A percentile compares a stretch with the other conserved stretches of the same genome.
These are phyloP conservation scores for Trachelus iudaicus DNA, from an alignment of 2,888 invertebrate genomes.

Conservation along the genomic window DNA sequence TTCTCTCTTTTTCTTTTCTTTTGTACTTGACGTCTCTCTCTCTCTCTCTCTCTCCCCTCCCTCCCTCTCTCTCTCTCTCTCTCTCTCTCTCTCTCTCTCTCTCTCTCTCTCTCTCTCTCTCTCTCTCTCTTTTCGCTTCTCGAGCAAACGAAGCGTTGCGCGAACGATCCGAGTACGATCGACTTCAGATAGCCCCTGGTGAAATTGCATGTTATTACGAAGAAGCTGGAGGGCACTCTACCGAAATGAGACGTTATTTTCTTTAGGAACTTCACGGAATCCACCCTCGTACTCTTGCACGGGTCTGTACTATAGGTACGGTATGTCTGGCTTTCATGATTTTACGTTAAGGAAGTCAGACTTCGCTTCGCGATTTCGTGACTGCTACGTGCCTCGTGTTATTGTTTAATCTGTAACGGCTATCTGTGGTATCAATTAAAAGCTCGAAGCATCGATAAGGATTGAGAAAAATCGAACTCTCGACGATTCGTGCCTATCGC, in stretches of 20 bases:
- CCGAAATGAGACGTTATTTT: constrained; percentile 55
- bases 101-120: too few species aligned
- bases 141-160: background rate
- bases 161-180: background rate
- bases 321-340: constrained; percentile 3
- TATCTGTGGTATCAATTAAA: background rate
- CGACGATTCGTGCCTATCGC: background rate
- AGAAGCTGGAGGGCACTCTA: constrained; percentile 33
- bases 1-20: background rate
- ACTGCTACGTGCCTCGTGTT: too few species aligned
- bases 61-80: too few species aligned
- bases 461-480: background rate
- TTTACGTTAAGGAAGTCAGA: too few species aligned
- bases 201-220: constrained; percentile 53
- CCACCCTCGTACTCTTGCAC: background rate
- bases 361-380: background rate
- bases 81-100: too few species aligned
- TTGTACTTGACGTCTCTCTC: background rate
- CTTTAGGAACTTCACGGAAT: constrained; percentile 42
- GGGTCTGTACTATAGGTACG: background rate
- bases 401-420: background rate
- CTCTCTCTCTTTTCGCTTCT: too few species aligned
- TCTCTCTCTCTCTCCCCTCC: too few species aligned
- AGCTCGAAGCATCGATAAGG: too few species aligned
- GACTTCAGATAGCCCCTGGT: background rate